Evolutionary conservation across 2,113 vertebrate species (phyloP).

Genomic region (Microcebus tavaratra): DNA sequence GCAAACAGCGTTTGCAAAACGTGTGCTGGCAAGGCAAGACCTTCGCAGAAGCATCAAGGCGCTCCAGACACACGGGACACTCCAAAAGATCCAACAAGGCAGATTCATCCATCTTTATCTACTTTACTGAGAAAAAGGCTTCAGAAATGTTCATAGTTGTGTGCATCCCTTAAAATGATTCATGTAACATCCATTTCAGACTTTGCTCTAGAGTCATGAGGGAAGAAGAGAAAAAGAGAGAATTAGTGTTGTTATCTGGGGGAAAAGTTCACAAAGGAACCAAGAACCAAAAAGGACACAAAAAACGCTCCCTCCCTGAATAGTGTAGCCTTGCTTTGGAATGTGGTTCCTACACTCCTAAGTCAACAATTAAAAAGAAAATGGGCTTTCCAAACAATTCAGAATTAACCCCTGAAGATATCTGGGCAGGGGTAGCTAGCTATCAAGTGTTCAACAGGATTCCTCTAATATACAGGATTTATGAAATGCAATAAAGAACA

Average conservation of each 20-base stretch:
- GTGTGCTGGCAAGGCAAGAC: slow-evolving; percentile 99
- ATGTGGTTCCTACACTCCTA: slow-evolving; percentile 58
- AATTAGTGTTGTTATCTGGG: slow-evolving; percentile 77
- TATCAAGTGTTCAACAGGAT: background rate
- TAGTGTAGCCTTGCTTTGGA: slow-evolving; percentile 29
- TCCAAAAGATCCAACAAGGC: slow-evolving; percentile 96
- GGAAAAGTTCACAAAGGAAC: slow-evolving; percentile 51
- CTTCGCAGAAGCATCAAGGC: slow-evolving; percentile 96
- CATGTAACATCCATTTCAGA: slow-evolving; percentile 97
- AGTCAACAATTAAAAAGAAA: slow-evolving; percentile 63
- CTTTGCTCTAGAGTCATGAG: slow-evolving; percentile 75
- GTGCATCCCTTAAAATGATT: slow-evolving; percentile 77
- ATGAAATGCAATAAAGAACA: slow-evolving; percentile 9
- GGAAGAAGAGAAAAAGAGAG: slow-evolving; percentile 64
- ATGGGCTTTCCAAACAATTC: slow-evolving; percentile 36
- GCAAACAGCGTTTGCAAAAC: slow-evolving; percentile 96
- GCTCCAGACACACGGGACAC: slow-evolving; percentile 98
- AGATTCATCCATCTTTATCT: slow-evolving; percentile 95
- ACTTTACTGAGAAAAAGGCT: slow-evolving; percentile 69
- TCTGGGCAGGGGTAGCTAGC: background rate
- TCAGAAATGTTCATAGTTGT: slow-evolving; percentile 69
- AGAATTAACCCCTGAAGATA: slow-evolving; percentile 16
- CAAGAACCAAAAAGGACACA: slow-evolving; percentile 39
- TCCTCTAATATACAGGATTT: background rate
- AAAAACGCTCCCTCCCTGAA: background rate